Percentiles rank a stretch among this genome's conserved stretches.
Conservation (phyloP, 2,113 vertebrate genomes). For the Hyaena hyaena region DNA sequence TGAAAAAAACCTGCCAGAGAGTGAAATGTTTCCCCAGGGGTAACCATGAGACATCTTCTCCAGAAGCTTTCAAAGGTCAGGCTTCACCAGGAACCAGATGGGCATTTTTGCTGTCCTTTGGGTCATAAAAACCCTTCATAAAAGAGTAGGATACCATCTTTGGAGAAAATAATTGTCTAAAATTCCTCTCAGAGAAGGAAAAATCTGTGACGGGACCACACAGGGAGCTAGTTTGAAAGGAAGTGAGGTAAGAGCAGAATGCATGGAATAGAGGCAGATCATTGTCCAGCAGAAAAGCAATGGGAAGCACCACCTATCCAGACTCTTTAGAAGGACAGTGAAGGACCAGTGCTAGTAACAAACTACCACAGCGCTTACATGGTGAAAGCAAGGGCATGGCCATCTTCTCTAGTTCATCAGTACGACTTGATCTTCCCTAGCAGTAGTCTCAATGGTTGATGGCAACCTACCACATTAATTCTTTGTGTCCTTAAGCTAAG, state of each 20-base stretch:
- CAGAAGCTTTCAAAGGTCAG: neutral
- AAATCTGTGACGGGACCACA: neutral
- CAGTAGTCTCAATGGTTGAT: neutral
- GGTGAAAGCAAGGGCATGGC: neutral
- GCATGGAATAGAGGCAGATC: neutral
- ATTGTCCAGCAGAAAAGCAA: neutral
- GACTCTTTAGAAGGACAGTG: neutral
- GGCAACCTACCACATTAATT: neutral
- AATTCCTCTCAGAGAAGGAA: neutral
- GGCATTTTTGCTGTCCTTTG: neutral
- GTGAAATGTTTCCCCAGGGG: neutral
- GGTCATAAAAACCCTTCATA: neutral
- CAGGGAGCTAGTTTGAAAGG: neutral
- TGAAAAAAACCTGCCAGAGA: slow-evolving; percentile 8
- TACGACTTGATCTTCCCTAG: neutral
- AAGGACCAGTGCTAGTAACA: neutral
- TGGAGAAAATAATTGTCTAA: neutral
- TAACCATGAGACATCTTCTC: neutral
- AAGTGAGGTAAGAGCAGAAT: neutral
- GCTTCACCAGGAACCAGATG: neutral
- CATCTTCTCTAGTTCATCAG: neutral
- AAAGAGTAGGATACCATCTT: neutral
- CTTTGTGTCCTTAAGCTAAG: neutral
- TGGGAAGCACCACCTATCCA: neutral
- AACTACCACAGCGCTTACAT: fast-evolving